These are phyloP conservation scores for Himantopus leucocephalus DNA, from an alignment of 2,113 vertebrate genomes.

Conservation along the genomic window DNA sequence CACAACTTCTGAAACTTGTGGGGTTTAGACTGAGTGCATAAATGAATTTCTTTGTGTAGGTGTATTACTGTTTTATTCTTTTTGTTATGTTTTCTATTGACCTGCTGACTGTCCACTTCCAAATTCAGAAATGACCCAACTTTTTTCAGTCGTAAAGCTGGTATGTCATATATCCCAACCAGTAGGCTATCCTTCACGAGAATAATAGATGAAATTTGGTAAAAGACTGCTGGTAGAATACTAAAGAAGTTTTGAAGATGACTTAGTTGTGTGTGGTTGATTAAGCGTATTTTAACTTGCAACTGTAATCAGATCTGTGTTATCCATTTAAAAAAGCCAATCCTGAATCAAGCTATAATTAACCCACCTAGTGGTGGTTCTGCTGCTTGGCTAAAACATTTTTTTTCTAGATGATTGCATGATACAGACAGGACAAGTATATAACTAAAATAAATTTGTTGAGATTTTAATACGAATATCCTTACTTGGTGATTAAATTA, in stretches of 20 bases:
- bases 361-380: not conserved
- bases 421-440: not conserved
- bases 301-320: not conserved
- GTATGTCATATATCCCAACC: not conserved
- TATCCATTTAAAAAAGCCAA: not conserved
- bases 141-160: not conserved
- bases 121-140: not conserved
- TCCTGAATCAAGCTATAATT: not conserved
- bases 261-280: not conserved
- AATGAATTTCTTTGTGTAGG: not conserved
- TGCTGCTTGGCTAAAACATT: not conserved
- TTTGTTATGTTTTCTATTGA: not conserved
- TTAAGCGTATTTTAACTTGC: constrained; percentile 2
- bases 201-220: not conserved
- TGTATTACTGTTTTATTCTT: not conserved
- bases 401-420: not conserved
- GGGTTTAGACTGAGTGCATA: fast-evolving
- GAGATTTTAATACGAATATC: not conserved
- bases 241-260: not conserved
- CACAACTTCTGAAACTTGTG: not conserved
- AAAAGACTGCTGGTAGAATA: not conserved
- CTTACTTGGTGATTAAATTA: not conserved
- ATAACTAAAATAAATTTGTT: not conserved
- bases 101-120: not conserved
- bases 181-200: not conserved